A percentile compares a stretch with the other conserved stretches of the same genome.
Evolutionary conservation across 2,888 invertebrate genomes (phyloP).

Genomic region (Spodoptera picta): DNA sequence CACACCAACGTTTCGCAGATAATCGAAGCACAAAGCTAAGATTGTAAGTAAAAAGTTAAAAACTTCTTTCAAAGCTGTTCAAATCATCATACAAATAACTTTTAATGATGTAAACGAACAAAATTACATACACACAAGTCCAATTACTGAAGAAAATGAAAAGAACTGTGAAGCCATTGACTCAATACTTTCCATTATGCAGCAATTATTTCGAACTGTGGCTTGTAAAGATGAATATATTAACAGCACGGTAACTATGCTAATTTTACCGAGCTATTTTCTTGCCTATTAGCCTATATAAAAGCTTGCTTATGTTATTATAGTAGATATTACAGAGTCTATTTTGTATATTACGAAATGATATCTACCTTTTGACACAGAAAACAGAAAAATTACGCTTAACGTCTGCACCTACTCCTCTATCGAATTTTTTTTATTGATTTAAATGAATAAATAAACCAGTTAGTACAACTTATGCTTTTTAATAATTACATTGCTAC

Average conservation of each 20-base stretch:
- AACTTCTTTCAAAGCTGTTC: too few relatives aligned
- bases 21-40: neutral
- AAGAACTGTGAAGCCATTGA: constrained; percentile 22
- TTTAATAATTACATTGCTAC: neutral
- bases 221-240: constrained; percentile 39
- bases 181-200: constrained; percentile 18
- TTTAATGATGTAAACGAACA: constrained; percentile 14
- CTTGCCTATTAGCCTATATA: constrained; percentile 44
- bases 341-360: neutral
- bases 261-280: constrained; percentile 40
- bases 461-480: too few relatives aligned
- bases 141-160: constrained; percentile 30
- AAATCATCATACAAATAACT: neutral
- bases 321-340: constrained; percentile 18
- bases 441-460: too few relatives aligned
- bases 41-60: too few relatives aligned
- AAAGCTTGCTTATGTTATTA: constrained; percentile 23
- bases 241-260: constrained; percentile 42
- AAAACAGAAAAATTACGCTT: too few relatives aligned
- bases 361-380: too few relatives aligned
- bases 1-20: too few relatives aligned
- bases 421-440: too few relatives aligned
- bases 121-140: constrained; percentile 9
- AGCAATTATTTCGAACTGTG: constrained; percentile 38
- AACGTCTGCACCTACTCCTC: too few relatives aligned